Percentiles rank a stretch among this genome's conserved stretches.
These are phyloP conservation scores for Cantharis nigra DNA, from an alignment of 2,888 invertebrate genomes.

Conservation along the genomic window DNA sequence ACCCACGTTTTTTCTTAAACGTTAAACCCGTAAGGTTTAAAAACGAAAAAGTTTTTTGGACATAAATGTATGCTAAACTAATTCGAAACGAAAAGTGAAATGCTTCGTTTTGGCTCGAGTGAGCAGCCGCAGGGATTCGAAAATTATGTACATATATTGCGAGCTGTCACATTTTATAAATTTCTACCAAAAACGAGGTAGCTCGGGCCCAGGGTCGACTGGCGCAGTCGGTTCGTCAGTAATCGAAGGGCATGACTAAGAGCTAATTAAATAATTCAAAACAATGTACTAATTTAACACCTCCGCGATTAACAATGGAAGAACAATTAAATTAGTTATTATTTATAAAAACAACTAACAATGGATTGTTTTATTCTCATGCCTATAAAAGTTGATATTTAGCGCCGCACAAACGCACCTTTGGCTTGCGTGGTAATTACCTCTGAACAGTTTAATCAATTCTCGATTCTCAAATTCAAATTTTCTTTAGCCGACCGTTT, in stretches of 20 bases:
- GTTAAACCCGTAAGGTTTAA: neutral
- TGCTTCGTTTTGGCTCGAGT: neutral
- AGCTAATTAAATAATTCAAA: constrained; percentile 4
- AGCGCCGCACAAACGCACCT: neutral
- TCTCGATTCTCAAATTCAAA: too few species aligned
- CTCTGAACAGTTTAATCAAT: constrained; percentile 8
- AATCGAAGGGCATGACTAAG: neutral
- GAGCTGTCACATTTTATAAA: neutral
- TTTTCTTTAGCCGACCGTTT: too few species aligned
- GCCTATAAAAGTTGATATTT: neutral
- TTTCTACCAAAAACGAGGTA: neutral
- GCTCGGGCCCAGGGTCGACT: neutral
- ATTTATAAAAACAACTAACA: neutral
- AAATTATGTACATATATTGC: neutral
- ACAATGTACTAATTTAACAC: constrained; percentile 17
- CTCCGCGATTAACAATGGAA: neutral
- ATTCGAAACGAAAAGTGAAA: neutral
- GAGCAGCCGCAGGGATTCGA: neutral
- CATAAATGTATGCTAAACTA: neutral
- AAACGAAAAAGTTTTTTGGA: neutral
- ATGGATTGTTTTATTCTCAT: constrained; percentile 2
- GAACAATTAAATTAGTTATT: neutral
- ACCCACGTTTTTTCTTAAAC: neutral
- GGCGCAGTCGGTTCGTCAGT: neutral
- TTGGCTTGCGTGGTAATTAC: constrained; percentile 5